A percentile compares a stretch with the other conserved stretches of the same genome.
These are phyloP conservation scores for Sinhomidia bicolor DNA, from an alignment of 2,888 invertebrate genomes.

Conservation along the genomic window DNA sequence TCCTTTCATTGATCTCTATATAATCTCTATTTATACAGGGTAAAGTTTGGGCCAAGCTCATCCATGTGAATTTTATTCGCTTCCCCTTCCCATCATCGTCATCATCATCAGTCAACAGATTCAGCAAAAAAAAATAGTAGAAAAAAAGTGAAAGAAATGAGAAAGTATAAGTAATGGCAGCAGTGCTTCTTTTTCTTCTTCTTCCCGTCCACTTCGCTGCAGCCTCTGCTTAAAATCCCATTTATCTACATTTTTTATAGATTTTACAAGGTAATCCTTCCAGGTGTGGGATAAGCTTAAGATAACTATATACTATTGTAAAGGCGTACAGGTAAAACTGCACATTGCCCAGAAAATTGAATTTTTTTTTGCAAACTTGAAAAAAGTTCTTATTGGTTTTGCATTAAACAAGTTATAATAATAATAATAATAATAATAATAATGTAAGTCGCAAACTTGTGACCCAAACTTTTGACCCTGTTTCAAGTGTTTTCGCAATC, in stretches of 20 bases:
- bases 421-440: too few relatives aligned
- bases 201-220: background rate
- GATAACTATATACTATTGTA: too few relatives aligned
- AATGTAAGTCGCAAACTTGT: too few relatives aligned
- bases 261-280: too few relatives aligned
- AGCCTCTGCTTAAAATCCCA: background rate
- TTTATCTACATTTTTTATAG: background rate
- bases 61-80: constrained; percentile 67
- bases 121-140: constrained; percentile 6
- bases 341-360: too few relatives aligned
- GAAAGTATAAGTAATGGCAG: background rate
- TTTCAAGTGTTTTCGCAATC: too few relatives aligned
- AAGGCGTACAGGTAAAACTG: too few relatives aligned
- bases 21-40: background rate
- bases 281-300: too few relatives aligned
- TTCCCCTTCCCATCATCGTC: constrained; percentile 55
- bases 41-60: constrained; percentile 6
- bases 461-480: too few relatives aligned
- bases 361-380: too few relatives aligned
- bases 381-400: too few relatives aligned
- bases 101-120: constrained; percentile 42
- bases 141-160: background rate
- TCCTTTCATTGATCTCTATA: constrained; percentile 29
- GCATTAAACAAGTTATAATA: too few relatives aligned
- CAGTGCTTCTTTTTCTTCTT: background rate